Percentiles rank a stretch among this genome's conserved stretches.
Conservation (phyloP, 2,888 invertebrate genomes). For the Drosophila paramelanica region DNA sequence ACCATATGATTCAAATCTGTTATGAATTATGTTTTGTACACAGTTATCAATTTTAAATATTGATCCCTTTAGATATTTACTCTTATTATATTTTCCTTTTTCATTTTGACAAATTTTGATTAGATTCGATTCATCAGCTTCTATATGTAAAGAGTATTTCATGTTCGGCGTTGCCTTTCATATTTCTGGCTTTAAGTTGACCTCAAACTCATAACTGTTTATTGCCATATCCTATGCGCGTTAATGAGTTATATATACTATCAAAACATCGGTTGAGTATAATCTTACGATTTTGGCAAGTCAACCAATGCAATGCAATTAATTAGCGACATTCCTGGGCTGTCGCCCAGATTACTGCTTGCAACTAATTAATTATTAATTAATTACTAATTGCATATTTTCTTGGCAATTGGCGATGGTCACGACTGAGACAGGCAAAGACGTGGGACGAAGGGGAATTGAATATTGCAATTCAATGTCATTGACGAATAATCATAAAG, state of each 20-base stretch:
- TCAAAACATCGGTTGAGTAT: neutral
- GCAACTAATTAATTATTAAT: constrained; percentile 66
- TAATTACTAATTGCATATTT: constrained; percentile 58
- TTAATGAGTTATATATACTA: no score
- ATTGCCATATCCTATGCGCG: neutral
- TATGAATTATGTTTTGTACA: no score
- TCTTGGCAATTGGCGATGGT: constrained; percentile 65
- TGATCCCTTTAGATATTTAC: no score
- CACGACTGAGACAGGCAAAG: constrained; percentile 2
- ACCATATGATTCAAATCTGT: no score
- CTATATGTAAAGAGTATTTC: no score
- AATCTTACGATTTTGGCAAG: constrained; percentile 20
- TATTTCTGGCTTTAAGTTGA: neutral
- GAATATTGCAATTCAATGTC: constrained; percentile 79
- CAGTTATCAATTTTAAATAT: no score
- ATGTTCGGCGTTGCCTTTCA: no score
- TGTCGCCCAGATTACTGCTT: constrained; percentile 53
- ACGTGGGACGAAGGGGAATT: constrained; percentile 10
- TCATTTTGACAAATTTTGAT: no score
- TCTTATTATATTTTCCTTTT: no score
- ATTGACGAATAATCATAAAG: constrained; percentile 65
- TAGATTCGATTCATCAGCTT: no score
- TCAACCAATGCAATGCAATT: constrained; percentile 31
- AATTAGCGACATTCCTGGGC: constrained; percentile 41
- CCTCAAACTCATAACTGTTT: neutral